phyloP scores from a whole-genome alignment of 2,888 invertebrate species.

The Cancer borealis region DNA sequence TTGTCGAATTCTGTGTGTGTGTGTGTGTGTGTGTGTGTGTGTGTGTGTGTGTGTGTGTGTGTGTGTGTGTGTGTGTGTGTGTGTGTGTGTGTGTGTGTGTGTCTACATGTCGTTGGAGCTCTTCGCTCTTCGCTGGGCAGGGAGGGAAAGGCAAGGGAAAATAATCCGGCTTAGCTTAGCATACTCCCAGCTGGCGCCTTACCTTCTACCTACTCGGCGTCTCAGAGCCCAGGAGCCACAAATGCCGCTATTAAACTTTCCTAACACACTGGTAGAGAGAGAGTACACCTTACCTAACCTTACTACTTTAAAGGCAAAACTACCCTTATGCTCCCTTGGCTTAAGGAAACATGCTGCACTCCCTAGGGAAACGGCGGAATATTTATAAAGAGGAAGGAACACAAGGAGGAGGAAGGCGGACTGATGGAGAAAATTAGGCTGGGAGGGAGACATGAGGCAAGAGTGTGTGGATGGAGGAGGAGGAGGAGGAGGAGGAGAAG shows the following conservation, averaged over 20 bases:
- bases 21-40: too few relatives aligned
- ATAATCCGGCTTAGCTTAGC: neutral
- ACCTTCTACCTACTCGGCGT: neutral
- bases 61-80: too few relatives aligned
- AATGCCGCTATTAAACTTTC: neutral
- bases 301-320: neutral
- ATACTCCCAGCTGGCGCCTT: neutral
- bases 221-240: neutral
- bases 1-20: too few relatives aligned
- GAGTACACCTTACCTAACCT: neutral
- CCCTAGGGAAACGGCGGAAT: neutral
- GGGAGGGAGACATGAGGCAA: neutral
- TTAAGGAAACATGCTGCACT: neutral
- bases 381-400: conserved; percentile 34
- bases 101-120: neutral
- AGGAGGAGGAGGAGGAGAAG: too few relatives aligned
- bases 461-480: neutral
- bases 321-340: neutral
- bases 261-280: neutral
- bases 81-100: too few relatives aligned
- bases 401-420: neutral
- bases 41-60: too few relatives aligned
- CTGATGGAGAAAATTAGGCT: conserved; percentile 3
- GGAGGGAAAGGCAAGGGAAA: neutral
- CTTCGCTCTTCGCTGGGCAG: conserved; percentile 20